These are phyloP conservation scores for Ovis canadensis DNA, from an alignment of 2,113 vertebrate species.

Conservation along the genomic window DNA sequence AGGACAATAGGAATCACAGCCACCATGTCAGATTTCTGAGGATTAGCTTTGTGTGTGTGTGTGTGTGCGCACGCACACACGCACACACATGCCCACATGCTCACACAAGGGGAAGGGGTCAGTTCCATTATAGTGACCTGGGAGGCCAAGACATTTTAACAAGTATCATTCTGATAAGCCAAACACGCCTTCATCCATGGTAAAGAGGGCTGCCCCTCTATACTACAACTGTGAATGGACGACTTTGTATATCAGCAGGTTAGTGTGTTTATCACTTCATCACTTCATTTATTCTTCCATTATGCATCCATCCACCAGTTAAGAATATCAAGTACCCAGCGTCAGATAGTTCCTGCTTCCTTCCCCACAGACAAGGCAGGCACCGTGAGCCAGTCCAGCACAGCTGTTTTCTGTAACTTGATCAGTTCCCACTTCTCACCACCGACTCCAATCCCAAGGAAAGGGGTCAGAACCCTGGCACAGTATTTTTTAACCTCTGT, in stretches of 20 bases:
- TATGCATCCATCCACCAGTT: background rate
- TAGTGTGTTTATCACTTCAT: background rate
- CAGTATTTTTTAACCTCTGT: background rate
- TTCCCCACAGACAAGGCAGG: background rate
- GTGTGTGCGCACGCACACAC: accelerated
- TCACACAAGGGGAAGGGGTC: background rate
- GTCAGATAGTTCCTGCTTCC: background rate
- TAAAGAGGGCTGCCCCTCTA: background rate
- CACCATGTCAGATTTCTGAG: background rate
- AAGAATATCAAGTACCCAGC: background rate
- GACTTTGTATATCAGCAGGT: background rate
- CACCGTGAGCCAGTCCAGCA: background rate
- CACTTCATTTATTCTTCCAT: background rate
- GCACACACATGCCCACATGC: background rate
- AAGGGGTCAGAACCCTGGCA: background rate
- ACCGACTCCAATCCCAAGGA: background rate
- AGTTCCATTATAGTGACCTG: background rate
- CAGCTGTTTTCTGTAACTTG: background rate
- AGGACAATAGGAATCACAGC: background rate
- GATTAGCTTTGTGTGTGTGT: background rate
- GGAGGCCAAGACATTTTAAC: background rate
- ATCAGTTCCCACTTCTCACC: background rate
- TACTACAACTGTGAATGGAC: background rate
- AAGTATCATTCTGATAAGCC: background rate
- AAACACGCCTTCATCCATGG: background rate